A percentile compares a stretch with the other conserved stretches of the same genome.
Conservation (phyloP, 2,113 vertebrate species). For the Camelus bactrianus region DNA sequence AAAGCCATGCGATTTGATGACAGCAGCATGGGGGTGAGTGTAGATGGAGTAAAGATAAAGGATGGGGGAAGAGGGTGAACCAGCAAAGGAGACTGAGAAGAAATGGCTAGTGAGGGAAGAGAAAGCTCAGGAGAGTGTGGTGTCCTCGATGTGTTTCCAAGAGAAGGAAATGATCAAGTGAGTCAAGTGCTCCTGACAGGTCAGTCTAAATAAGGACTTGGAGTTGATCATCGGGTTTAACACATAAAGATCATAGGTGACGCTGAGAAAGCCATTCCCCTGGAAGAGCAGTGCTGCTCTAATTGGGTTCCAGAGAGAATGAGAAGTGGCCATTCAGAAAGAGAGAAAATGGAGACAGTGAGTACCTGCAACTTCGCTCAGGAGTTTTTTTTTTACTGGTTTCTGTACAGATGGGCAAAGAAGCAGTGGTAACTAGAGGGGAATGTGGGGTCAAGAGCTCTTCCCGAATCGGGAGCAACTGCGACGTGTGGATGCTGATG, state of each 20-base stretch:
- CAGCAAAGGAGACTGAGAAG: not conserved
- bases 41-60: not conserved
- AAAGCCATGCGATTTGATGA: not conserved
- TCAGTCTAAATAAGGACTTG: not conserved
- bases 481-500: not conserved
- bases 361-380: not conserved
- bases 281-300: not conserved
- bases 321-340: not conserved
- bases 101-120: not conserved
- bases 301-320: not conserved
- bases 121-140: not conserved
- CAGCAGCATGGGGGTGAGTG: not conserved
- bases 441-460: not conserved
- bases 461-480: not conserved
- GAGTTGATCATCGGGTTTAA: not conserved
- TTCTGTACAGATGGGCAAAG: not conserved
- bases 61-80: not conserved
- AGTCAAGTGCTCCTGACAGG: not conserved
- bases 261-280: not conserved
- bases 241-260: not conserved
- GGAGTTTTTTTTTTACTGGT: not conserved
- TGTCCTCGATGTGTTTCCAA: not conserved
- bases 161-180: not conserved
- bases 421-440: not conserved
- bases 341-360: not conserved